A percentile compares a stretch with the other conserved stretches of the same genome.
phyloP scores from a whole-genome alignment of 2,797 vertebrate genomes.

The Alfaro cultratus region DNA sequence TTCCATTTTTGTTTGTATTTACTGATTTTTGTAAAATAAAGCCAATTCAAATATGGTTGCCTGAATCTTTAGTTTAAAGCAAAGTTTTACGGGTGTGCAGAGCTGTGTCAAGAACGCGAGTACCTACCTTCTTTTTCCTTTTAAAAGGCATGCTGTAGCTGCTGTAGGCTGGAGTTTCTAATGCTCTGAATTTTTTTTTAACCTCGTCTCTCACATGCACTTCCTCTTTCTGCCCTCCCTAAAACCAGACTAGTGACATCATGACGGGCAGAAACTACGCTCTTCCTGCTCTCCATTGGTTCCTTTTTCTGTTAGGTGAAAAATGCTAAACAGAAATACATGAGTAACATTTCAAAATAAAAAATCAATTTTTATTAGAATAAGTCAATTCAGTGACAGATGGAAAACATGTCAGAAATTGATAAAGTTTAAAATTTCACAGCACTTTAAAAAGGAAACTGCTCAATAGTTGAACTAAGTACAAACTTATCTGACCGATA shows the following conservation, averaged over 20 bases:
- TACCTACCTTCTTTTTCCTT: slow-evolving; percentile 59
- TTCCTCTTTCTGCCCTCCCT: background rate
- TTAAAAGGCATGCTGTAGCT: slow-evolving; percentile 49
- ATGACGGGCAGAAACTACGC: background rate
- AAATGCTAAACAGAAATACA: background rate
- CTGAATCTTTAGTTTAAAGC: background rate
- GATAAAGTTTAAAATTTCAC: slow-evolving; percentile 12
- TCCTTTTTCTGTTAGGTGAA: background rate
- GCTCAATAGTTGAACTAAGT: slow-evolving; percentile 14
- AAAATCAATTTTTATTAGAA: slow-evolving; percentile 70
- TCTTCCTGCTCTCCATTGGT: fast-evolving
- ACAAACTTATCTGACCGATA: background rate
- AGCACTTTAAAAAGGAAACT: slow-evolving; percentile 41
- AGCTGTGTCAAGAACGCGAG: background rate
- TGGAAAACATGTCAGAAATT: slow-evolving; percentile 48
- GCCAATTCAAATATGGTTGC: background rate
- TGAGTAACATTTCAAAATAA: slow-evolving; percentile 22
- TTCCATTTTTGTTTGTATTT: slow-evolving; percentile 37
- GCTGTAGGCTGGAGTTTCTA: background rate
- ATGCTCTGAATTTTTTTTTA: background rate
- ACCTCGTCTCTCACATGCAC: background rate
- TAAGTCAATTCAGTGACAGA: slow-evolving; percentile 33
- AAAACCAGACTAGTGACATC: background rate
- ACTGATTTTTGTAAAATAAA: slow-evolving; percentile 71
- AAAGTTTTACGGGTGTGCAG: background rate